Base-by-base conservation (phyloP, 2,113 vertebrate species). In the Chloropsis cyanopogon region DNA sequence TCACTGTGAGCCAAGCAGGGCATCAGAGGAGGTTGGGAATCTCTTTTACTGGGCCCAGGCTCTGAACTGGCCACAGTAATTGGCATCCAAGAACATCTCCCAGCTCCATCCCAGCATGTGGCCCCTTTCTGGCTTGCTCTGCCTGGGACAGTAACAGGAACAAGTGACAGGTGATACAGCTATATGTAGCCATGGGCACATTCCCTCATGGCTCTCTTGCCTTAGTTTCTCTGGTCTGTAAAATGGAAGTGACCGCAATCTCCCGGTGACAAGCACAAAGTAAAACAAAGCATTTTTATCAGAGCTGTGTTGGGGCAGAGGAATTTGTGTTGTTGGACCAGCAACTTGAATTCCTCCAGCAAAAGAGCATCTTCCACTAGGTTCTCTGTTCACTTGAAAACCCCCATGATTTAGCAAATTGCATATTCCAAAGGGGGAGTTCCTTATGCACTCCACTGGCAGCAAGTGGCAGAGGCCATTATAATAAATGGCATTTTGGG, bases 401-500 rank as follows among this genome's bases (percentile, higher is more conserved):
- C 3, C 3, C 11, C 28, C 61, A 54, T 71, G 82, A 66, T 72
- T n/a, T 57, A 86, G 52, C 37, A 86, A 89, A 82, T 4, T 71
- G 44, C 33, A 10, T 54, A 77, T 96, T 94, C 46, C 47, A 79
- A 71, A 69, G 52, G 29, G 28, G 47, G 14, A 50, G 28, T 72
- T 91, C 22, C 39, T 92, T 82, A 94, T 73, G 50, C 28, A 77
- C 59, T 89, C 69, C 41, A 59, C 11, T 24, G 29, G 69, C 53
- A 87, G 39, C 3, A 25, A 93, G 71, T 82, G 83, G 76, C 82
- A 92, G 65, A 90, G 46, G 21, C 46, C 52, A 86, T 72, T 72
- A 86, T 53, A 93, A 75, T 77, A 87, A 90, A 81, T 46, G 41
- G 37, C 21, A 56, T 93, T 94, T 92, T 82, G 82, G 54, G 83